Conservation (phyloP, 2,113 vertebrate genomes). For the Catharus fuscescens region DNA sequence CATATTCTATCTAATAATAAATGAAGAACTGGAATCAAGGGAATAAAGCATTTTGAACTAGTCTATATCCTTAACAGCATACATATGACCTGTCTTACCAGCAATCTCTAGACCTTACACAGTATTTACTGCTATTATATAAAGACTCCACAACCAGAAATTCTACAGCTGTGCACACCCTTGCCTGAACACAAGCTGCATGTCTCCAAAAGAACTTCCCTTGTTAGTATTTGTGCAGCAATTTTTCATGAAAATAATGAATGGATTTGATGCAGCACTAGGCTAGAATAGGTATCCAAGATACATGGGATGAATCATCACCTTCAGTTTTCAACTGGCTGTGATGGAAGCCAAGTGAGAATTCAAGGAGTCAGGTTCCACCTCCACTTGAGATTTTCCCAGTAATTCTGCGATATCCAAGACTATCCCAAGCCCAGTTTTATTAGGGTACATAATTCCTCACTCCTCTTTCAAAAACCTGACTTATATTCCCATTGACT, state of each 20-base stretch:
- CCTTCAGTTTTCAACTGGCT: background rate
- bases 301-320: background rate
- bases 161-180: background rate
- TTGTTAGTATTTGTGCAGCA: background rate
- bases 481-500: background rate
- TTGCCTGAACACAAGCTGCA: background rate
- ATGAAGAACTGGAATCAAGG: background rate
- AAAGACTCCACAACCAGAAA: background rate
- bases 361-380: background rate
- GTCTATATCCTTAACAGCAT: background rate
- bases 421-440: background rate
- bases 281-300: background rate
- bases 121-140: background rate
- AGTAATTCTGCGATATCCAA: background rate
- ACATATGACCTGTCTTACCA: background rate
- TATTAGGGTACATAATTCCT: background rate
- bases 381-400: background rate
- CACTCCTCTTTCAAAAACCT: background rate
- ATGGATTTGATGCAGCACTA: background rate
- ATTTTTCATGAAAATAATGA: background rate
- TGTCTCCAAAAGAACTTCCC: background rate
- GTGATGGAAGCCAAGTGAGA: fast-evolving
- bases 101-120: background rate
- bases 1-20: background rate
- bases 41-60: background rate